These are phyloP conservation scores for Timema cristinae DNA, from an alignment of 2,888 invertebrate genomes.

Conservation along the genomic window DNA sequence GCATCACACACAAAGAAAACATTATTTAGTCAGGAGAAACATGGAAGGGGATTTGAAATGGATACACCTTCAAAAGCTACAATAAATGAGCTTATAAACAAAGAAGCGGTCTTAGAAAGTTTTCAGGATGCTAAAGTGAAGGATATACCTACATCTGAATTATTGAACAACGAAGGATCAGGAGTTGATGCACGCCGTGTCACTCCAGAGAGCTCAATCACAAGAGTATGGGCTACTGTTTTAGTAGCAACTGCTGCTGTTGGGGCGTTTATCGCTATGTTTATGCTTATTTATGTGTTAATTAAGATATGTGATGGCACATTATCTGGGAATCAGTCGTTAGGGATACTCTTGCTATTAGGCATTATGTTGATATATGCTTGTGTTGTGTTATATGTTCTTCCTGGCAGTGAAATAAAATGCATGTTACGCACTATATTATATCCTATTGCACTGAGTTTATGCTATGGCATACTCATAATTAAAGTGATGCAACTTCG, in stretches of 20 bases:
- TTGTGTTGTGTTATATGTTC: conserved; percentile 40
- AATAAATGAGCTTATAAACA: neutral
- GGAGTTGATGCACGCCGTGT: conserved; percentile 25
- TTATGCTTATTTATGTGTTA: conserved; percentile 41
- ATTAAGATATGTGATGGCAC: conserved; percentile 42
- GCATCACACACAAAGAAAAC: neutral
- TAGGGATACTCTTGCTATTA: conserved; percentile 40
- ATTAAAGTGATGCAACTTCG: conserved; percentile 44
- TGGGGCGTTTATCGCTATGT: conserved; percentile 40
- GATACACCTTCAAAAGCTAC: conserved; percentile 5
- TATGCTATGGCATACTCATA: conserved; percentile 42
- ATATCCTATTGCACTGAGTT: conserved; percentile 40
- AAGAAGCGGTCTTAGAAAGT: neutral
- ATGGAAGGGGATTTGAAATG: conserved; percentile 8
- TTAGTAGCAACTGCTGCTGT: conserved; percentile 39
- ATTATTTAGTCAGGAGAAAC: conserved; percentile 1
- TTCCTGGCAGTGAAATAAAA: conserved; percentile 38
- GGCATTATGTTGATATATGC: conserved; percentile 40
- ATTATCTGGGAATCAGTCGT: conserved; percentile 38
- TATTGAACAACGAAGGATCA: conserved; percentile 12
- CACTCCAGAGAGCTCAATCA: conserved; percentile 36
- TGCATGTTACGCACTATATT: conserved; percentile 40
- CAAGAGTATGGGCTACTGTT: conserved; percentile 40
- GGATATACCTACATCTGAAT: conserved; percentile 8
- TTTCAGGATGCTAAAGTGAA: conserved; percentile 17